A percentile compares a stretch with the other conserved stretches of the same genome.
Evolutionary conservation across 2,797 vertebrate species (phyloP).

Genomic region (Sus cebifrons): DNA sequence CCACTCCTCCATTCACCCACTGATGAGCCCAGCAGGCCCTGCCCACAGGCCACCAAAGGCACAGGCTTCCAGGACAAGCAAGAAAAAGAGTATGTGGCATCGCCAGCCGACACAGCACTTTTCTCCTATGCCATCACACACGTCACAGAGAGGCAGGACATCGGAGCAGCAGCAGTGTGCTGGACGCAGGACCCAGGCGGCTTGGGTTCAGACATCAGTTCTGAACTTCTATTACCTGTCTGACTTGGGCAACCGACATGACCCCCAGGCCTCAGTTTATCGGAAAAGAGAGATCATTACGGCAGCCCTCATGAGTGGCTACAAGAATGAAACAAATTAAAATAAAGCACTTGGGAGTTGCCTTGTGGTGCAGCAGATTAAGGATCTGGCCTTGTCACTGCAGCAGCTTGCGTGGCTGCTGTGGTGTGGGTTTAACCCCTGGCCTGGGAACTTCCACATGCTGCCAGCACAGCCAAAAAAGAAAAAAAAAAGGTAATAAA

Average conservation of each 20-base stretch:
- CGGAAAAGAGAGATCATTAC: neutral
- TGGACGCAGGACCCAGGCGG: neutral
- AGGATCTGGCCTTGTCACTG: too few species aligned
- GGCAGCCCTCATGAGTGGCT: accelerated
- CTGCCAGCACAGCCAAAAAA: too few species aligned
- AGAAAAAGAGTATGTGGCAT: neutral
- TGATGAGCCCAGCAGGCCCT: neutral
- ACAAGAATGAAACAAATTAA: neutral
- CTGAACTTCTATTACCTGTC: neutral
- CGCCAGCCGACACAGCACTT: neutral
- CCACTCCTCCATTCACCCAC: neutral
- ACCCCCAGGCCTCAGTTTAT: neutral
- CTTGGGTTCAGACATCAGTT: neutral
- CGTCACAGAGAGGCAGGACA: neutral
- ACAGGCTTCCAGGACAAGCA: neutral
- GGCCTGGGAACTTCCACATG: too few species aligned
- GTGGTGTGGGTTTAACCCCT: too few species aligned
- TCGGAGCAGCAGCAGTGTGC: accelerated
- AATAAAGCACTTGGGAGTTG: neutral
- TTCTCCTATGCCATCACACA: accelerated
- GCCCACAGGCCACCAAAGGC: neutral
- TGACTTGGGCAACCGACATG: neutral
- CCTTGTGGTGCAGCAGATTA: too few species aligned
- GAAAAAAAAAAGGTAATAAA: too few species aligned
- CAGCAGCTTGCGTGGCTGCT: too few species aligned